Percentiles rank a stretch among this genome's conserved stretches.
Evolutionary conservation across 2,113 vertebrate genomes (phyloP).

Genomic region (Pseudorhombus dupliciocellatus): DNA sequence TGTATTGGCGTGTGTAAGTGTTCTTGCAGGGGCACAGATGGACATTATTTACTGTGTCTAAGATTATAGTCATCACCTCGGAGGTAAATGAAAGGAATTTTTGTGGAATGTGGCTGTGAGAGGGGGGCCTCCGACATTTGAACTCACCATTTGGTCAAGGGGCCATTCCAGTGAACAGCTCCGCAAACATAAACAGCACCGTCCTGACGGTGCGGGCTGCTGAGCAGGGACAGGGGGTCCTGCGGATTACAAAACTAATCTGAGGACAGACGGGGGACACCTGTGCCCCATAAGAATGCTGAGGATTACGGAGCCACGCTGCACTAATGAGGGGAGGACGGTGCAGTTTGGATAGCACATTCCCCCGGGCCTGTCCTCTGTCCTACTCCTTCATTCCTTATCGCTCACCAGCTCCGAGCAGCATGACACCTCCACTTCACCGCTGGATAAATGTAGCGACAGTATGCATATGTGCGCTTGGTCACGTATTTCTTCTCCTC

Average conservation of each 20-base stretch:
- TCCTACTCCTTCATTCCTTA: constrained; percentile 44
- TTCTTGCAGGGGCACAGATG: background rate
- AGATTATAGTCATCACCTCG: constrained; percentile 2
- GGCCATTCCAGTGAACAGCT: constrained; percentile 67
- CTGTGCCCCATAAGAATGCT: constrained; percentile 74
- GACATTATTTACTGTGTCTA: background rate
- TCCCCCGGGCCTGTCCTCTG: constrained; percentile 12
- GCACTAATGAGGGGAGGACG: constrained; percentile 72
- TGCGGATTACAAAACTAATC: constrained; percentile 81
- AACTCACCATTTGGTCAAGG: constrained; percentile 46
- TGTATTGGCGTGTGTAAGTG: no score
- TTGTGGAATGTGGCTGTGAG: constrained; percentile 40
- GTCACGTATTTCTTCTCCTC: constrained; percentile 3
- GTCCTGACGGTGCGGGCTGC: constrained; percentile 42
- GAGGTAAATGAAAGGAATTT: constrained; percentile 35
- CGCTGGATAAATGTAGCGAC: background rate
- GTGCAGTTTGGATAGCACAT: constrained; percentile 34
- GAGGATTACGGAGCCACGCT: constrained; percentile 75
- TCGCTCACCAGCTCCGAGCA: background rate
- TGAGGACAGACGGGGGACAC: constrained; percentile 80
- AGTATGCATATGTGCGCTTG: background rate
- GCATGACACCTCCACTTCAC: background rate
- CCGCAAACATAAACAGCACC: constrained; percentile 63
- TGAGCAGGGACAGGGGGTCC: constrained; percentile 53
- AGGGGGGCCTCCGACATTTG: constrained; percentile 34